phyloP scores from a whole-genome alignment of 2,113 vertebrate genomes.

The Cromileptes altivelis region DNA sequence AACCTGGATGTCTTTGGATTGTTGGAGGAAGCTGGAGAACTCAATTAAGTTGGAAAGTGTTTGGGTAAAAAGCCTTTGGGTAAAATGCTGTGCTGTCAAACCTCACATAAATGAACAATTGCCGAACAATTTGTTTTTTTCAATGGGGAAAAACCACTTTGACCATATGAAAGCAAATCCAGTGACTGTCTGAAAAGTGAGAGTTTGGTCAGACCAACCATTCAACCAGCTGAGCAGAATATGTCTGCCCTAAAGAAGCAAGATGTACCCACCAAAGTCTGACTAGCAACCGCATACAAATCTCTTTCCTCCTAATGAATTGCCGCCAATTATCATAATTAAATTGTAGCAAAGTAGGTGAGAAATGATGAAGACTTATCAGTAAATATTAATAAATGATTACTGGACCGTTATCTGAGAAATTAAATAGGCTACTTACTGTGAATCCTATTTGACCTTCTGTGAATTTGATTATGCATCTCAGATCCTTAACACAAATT shows the following conservation, averaged over 20 bases:
- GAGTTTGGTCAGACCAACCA: no score
- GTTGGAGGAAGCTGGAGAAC: no score
- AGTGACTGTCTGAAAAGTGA: no score
- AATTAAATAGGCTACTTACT: constrained; percentile 11
- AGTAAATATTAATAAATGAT: constrained; percentile 32
- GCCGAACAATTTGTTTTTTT: no score
- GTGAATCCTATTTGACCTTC: constrained; percentile 31
- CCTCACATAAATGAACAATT: no score
- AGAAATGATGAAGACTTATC: constrained; percentile 17
- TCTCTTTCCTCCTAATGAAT: background rate
- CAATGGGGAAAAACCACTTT: no score
- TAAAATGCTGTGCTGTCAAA: no score
- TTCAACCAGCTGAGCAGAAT: no score
- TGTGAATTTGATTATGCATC: constrained; percentile 24
- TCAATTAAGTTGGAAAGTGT: no score
- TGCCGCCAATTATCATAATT: background rate
- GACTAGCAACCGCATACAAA: constrained; percentile 3
- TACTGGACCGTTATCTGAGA: background rate
- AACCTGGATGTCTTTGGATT: no score
- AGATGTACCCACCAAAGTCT: background rate
- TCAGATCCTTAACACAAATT: constrained; percentile 3
- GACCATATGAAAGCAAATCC: no score
- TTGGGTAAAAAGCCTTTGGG: no score
- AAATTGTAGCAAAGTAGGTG: background rate
- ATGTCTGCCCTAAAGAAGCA: background rate